Evolutionary conservation across 2,797 vertebrate genomes (phyloP).

Genomic region (Bryconaethiops microstoma): DNA sequence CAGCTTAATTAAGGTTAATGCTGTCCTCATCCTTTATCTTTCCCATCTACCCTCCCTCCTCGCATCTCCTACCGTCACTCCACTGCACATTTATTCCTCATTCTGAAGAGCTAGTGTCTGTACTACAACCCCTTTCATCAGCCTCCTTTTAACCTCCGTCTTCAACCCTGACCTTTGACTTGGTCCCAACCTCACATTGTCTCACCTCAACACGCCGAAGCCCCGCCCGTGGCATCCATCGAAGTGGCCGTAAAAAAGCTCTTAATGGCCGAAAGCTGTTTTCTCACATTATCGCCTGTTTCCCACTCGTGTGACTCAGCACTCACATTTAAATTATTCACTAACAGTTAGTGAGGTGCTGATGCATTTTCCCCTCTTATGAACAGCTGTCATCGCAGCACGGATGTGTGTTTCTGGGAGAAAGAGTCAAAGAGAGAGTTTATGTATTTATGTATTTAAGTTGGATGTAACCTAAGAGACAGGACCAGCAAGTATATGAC

Average conservation of each 20-base stretch:
- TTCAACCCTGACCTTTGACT: conserved; percentile 44
- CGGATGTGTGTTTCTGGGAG: background rate
- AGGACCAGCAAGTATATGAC: background rate
- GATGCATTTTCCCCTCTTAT: conserved; percentile 46
- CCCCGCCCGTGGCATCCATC: conserved; percentile 31
- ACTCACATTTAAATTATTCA: conserved; percentile 76
- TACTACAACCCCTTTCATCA: conserved; percentile 11
- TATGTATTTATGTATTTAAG: background rate
- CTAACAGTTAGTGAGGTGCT: conserved; percentile 50
- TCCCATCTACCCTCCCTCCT: background rate
- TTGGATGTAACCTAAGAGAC: background rate
- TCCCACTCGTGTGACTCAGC: conserved; percentile 76
- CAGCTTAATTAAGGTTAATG: conserved; percentile 71
- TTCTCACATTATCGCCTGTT: conserved; percentile 71
- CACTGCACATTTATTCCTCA: background rate
- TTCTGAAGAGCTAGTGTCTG: conserved; percentile 1
- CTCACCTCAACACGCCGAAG: conserved; percentile 29
- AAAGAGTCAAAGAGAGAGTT: background rate
- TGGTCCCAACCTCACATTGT: conserved; percentile 26
- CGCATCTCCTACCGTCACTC: background rate
- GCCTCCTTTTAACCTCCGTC: conserved; percentile 13
- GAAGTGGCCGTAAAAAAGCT: conserved; percentile 57
- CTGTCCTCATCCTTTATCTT: conserved; percentile 68
- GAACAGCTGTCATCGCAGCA: conserved; percentile 40
- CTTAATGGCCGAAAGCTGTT: conserved; percentile 59